Base-by-base conservation (phyloP, 2,797 vertebrate species). In the Sebastes steindachneri region DNA sequence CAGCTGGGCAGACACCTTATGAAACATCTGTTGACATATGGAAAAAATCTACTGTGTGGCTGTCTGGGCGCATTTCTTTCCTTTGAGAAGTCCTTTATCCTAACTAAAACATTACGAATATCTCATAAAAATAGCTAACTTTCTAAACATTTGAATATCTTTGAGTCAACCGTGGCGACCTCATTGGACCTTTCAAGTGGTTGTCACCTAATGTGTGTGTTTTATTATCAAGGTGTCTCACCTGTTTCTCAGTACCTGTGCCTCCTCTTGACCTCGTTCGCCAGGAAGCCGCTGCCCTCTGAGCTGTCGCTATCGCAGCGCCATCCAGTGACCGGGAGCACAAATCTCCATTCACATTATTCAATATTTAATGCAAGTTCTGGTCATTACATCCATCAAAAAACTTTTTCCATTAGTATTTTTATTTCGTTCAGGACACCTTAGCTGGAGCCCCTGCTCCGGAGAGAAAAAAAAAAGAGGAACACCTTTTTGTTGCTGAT, bases 401-500 rank as follows among this genome's bases (percentile, higher is more conserved):
- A 90, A 91, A 57, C 84, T 82, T 87, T 94, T 92, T 95, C 86
- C 90, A 93, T 94, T 90, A 91, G 89, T 92, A 85, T 88, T 93
- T 95, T 95, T 95, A 94, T 95, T 95, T 90, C 84, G 72, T 93
- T 94, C 67, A 92, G 91, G 91, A 94, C 92, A 92, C 91, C 89
- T 88, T 91, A 82, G 89, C 81, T 85, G 89, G 94, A 95, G 93
- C 90, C 88, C 93, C 86, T 85, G 90, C 93, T 94, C 88, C 86
- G 80, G 82, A 35, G 7, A 28, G 55, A 15, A 37, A 78, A 86
- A 79, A 79, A 87, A 85, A 90, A 83, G 87, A 90, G 79, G 79
- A 94, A 95, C 88, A 95, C 86, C 88, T 93, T 51, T 45, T 94
- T 96, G 92, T 94, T 94, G 93, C 90, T 73, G 95, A 95, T 95